Percentiles rank a stretch among this genome's conserved stretches.
Conservation (phyloP, 2,113 vertebrate genomes). For the Carassius carassius region DNA sequence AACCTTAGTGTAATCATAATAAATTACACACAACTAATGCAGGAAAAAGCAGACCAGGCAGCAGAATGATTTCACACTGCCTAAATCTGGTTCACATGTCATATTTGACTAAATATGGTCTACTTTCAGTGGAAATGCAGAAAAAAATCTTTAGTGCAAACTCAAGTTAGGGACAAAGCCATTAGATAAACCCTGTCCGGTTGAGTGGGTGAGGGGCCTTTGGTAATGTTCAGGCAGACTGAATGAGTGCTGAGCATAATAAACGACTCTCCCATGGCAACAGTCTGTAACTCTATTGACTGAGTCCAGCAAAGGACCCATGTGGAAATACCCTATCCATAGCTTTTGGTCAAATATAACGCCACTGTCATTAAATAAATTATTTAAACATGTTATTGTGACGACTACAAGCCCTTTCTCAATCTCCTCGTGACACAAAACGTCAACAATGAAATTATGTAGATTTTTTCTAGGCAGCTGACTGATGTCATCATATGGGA, state of each 20-base stretch:
- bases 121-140: neutral
- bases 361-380: neutral
- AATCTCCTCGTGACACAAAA: neutral
- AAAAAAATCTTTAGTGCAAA: neutral
- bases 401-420: neutral
- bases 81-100: neutral
- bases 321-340: neutral
- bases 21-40: neutral
- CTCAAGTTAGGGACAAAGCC: neutral
- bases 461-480: neutral
- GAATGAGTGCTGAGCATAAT: conserved; percentile 62
- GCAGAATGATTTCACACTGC: neutral
- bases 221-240: conserved; percentile 53
- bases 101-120: neutral
- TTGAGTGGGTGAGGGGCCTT: conserved; percentile 21
- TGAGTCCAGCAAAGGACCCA: conserved; percentile 42
- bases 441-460: neutral
- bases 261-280: conserved; percentile 63
- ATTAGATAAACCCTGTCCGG: neutral
- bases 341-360: neutral
- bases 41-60: neutral
- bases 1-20: neutral
- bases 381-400: neutral
- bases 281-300: conserved; percentile 59
- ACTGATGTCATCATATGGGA: neutral